A percentile compares a stretch with the other conserved stretches of the same genome.
Conservation (phyloP, 2,888 invertebrate genomes). For the Harpalus rufipes region DNA sequence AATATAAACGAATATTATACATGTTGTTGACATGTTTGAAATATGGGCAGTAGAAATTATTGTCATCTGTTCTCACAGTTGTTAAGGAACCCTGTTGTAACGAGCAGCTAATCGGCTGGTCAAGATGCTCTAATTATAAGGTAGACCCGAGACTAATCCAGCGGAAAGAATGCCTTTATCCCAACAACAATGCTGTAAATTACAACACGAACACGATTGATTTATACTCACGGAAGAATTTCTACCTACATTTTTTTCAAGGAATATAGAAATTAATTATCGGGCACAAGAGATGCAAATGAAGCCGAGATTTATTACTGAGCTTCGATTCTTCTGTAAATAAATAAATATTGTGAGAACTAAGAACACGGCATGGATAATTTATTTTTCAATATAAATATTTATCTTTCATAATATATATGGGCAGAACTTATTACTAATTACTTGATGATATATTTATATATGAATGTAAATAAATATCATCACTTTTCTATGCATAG, state of each 20-base stretch:
- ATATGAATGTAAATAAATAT: background rate
- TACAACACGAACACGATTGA: constrained; percentile 44
- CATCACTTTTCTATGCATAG: background rate
- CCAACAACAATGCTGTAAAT: constrained; percentile 52
- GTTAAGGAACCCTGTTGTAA: background rate
- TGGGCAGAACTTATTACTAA: background rate
- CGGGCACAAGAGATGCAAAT: constrained; percentile 52
- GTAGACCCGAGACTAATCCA: constrained; percentile 32
- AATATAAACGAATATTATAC: too few relatives aligned
- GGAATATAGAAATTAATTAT: constrained; percentile 54
- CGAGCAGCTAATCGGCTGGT: constrained; percentile 46
- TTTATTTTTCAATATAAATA: constrained; percentile 8
- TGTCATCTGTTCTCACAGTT: background rate
- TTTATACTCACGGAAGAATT: constrained; percentile 50
- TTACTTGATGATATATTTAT: constrained; percentile 1
- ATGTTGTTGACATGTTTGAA: background rate
- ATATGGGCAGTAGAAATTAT: background rate
- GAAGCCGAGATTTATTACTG: constrained; percentile 14
- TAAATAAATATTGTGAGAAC: constrained; percentile 20
- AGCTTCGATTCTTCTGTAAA: constrained; percentile 43
- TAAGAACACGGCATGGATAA: background rate
- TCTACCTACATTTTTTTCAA: constrained; percentile 45
- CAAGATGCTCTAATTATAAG: constrained; percentile 47
- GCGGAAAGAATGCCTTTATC: constrained; percentile 13
- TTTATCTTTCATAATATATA: background rate